A percentile compares a stretch with the other conserved stretches of the same genome.
phyloP scores from a whole-genome alignment of 2,888 invertebrate species.

The Laothoe populi region DNA sequence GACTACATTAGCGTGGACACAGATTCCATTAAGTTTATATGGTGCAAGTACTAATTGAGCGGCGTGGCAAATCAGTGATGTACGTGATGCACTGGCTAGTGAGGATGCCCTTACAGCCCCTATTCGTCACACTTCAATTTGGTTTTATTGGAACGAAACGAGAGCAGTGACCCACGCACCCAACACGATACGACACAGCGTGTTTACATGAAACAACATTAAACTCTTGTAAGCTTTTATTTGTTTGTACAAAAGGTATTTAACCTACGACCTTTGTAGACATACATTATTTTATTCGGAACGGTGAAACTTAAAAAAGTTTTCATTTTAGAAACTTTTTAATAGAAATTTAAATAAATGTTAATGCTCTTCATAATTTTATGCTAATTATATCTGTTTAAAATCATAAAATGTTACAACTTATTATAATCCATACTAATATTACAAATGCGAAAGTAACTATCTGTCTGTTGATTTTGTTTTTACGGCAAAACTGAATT shows the following conservation, averaged over 20 bases:
- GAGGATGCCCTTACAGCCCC: conserved; percentile 53
- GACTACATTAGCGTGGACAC: conserved; percentile 52
- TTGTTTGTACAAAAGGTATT: conserved; percentile 6
- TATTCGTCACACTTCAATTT: conserved; percentile 66
- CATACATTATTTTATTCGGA: background rate
- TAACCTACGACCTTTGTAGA: conserved; percentile 13
- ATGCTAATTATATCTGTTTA: too few relatives aligned
- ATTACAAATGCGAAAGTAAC: too few relatives aligned
- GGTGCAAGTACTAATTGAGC: conserved; percentile 70
- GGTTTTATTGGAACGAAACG: conserved; percentile 59
- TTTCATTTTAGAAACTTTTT: background rate
- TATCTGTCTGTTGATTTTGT: too few relatives aligned
- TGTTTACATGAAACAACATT: conserved; percentile 22
- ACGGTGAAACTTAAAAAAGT: background rate
- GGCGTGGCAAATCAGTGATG: conserved; percentile 73
- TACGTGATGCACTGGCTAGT: conserved; percentile 58
- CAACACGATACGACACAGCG: conserved; percentile 9
- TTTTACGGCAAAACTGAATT: too few relatives aligned
- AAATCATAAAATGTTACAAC: too few relatives aligned
- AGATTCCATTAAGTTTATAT: conserved; percentile 56
- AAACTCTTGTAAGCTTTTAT: conserved; percentile 18
- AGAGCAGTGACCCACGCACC: conserved; percentile 49
- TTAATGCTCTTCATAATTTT: too few relatives aligned
- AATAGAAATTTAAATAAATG: background rate
- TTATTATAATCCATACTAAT: too few relatives aligned